Percentiles rank a stretch among this genome's conserved stretches.
These are phyloP conservation scores for Rhombomys opimus DNA, from an alignment of 2,113 vertebrate species.

Conservation along the genomic window DNA sequence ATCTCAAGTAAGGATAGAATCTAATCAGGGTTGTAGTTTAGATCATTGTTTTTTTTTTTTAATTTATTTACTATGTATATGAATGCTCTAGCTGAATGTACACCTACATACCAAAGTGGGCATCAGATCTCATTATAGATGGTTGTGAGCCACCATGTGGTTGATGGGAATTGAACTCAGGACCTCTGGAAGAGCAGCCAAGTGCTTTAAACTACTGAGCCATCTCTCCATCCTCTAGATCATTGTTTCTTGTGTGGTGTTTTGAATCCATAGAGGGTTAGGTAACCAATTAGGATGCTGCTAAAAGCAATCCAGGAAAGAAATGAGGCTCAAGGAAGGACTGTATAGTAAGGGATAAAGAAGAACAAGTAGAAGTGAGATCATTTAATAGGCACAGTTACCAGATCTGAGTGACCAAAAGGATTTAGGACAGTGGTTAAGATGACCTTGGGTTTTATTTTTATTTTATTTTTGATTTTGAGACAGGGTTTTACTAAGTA, in stretches of 20 bases:
- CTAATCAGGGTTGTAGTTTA: conserved; percentile 16
- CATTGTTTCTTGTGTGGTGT: not conserved
- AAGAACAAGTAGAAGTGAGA: not conserved
- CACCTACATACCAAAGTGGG: no score
- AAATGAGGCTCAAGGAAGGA: not conserved
- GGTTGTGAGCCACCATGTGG: no score
- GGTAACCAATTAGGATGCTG: conserved; percentile 19
- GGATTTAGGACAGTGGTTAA: not conserved
- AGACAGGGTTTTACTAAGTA: not conserved
- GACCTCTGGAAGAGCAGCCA: no score
- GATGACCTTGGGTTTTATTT: conserved; percentile 1
- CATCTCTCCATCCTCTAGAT: not conserved
- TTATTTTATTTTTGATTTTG: not conserved
- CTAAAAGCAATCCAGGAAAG: conserved; percentile 30
- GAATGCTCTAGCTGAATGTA: no score
- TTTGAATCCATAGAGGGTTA: conserved; percentile 6
- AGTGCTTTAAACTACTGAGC: no score
- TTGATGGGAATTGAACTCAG: no score
- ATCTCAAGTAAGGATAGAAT: conserved; percentile 4
- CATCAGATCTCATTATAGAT: no score
- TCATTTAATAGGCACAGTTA: conserved; percentile 29
- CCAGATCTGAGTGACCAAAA: not conserved
- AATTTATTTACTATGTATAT: no score
- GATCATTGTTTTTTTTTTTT: not conserved
- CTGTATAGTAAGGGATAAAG: not conserved